Base-by-base conservation (phyloP, 2,113 vertebrate species). In the Tiliqua scincoides region DNA sequence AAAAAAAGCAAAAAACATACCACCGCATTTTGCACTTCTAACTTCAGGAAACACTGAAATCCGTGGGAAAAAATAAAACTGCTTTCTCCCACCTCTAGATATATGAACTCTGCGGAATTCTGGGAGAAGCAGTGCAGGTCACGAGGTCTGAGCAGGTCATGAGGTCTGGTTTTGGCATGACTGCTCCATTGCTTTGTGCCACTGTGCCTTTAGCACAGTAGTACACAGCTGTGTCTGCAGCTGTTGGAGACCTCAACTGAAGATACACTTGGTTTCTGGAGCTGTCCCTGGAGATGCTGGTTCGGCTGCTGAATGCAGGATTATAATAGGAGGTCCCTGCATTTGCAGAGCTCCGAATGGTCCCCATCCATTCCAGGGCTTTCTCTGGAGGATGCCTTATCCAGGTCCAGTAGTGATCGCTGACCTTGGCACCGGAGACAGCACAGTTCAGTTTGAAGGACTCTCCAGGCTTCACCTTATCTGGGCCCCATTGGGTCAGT, bases 391-490 rank as follows among this genome's bases (percentile, higher is more conserved):
- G 7, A 75, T 89, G 74, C 37, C 82, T 75, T 70, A 4, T 1
- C 85, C 85, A 87, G 4, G 4, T 0, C 65, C 65, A 57, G 8
- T 14, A 80, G 17, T 79, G 71, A 21, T 65, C 37, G 32, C 59
- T 86, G 43, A 74, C 25, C 57, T 25, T 25, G 10, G 5, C 37
- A 6, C 85, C 72, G 4, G 87, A 86, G 21, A 83, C 72, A 37
- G 75, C 59, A 54, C 90, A 89, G 61, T 63, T 68, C 23, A 89
- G 17, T 25, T 35, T 79, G 40, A 89, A 82, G 14, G 59, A 71
- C 48, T 81, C 80, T 63, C 84, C 54, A 0, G 86, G 82, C 73
- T 82, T 81, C 35, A 57, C 35, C 27, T 12, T 37, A 23, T n/a
- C 85, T 20, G 67, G 76, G 21, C 81, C 76, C 27, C 52, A 87